A percentile compares a stretch with the other conserved stretches of the same genome.
Conservation (phyloP, 1,140 invertebrate genomes). For the Araneus ventricosus region DNA sequence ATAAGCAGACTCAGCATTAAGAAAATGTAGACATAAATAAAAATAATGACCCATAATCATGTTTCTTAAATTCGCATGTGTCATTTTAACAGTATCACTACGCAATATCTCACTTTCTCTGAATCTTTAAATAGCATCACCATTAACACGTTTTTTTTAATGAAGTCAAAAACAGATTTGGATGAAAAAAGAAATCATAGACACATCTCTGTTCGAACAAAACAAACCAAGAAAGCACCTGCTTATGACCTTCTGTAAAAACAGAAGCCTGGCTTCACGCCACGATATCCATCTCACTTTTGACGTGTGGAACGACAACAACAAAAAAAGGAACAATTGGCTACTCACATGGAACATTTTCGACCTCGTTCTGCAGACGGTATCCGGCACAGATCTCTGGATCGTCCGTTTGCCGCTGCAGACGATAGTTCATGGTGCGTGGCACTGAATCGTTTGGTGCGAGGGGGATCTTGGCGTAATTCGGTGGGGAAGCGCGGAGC, state of each 20-base stretch:
- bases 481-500: neutral
- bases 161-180: no score
- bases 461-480: neutral
- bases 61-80: no score
- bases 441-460: neutral
- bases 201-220: neutral
- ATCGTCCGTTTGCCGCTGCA: neutral
- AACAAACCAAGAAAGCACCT: neutral
- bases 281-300: neutral
- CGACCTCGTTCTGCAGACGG: constrained; percentile 13
- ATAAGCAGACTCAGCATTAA: no score
- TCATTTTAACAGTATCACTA: no score
- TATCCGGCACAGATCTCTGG: constrained; percentile 1
- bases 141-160: no score
- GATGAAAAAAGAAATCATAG: neutral
- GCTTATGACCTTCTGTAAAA: neutral
- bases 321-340: neutral
- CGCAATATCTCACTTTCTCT: no score
- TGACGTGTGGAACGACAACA: neutral
- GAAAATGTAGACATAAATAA: no score
- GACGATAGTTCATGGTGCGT: neutral
- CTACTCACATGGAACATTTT: constrained; percentile 40
- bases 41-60: no score
- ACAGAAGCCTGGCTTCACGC: constrained; percentile 5
- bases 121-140: no score